Base-by-base conservation (phyloP, 2,797 vertebrate genomes). In the Tragopan temminckii region DNA sequence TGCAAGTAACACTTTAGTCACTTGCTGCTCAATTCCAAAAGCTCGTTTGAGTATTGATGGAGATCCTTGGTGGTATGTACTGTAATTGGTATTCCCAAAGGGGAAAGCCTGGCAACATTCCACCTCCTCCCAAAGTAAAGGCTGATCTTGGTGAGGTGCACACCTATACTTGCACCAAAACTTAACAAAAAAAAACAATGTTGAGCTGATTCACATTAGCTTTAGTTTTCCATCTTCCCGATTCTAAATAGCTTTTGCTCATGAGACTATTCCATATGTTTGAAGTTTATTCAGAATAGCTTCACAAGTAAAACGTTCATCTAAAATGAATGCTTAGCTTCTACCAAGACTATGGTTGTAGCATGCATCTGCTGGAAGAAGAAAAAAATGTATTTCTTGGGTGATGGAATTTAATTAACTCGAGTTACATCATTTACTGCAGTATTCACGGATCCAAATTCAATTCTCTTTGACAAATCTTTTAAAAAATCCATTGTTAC, bases 401-500 rank as follows among this genome's bases (percentile, higher is more conserved):
- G 55, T 90, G 69, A 63, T 35, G 74, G 46, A 78, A 93, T 92
- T 59, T 82, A 71, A 90, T 90, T 87, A 94, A 72, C 63, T 83
- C 36, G 40, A 83, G 59, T 82, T 89, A 55, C 50, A 66, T 78
- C 62, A 38, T 63, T 91, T 77, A 69, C 46, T 76, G 69, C 15
- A 9, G 14, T 59, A 58, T 76, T 88, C 83, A 61, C 31, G 38
- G 71, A 19, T 53, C n/a, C 45, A 93, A 79, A 95, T 80, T 78
- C 43, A 75, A 59, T 92, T 91, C 70, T 72, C 58, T 93, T 72
- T 88, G 86, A 78, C 72, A 67, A 76, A 71, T 33, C 35, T 76
- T 79, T 94, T 68, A 64, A 93, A 94, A 90, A 93, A 77, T 48
- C 83, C 57, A 81, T 74, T 86, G 31, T 69, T 80, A 63, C 59